Evolutionary conservation across 2,797 vertebrate genomes (phyloP).

Genomic region (Leuciscus waleckii): DNA sequence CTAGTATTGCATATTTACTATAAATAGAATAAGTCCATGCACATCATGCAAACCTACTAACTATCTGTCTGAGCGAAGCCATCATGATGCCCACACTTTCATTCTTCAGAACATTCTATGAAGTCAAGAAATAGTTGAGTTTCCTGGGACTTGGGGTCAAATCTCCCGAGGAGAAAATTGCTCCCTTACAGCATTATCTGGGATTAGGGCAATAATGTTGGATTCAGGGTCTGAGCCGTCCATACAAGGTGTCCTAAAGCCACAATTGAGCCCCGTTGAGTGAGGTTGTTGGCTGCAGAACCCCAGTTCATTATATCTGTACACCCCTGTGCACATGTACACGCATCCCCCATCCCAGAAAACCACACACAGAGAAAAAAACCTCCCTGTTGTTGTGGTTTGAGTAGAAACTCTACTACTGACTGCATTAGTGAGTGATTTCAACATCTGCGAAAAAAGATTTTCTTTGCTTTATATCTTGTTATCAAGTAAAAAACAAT

Average conservation of each 20-base stretch:
- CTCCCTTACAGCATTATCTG: constrained; percentile 84
- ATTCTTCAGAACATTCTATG: constrained; percentile 80
- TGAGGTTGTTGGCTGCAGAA: constrained; percentile 67
- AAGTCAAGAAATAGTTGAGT: constrained; percentile 82
- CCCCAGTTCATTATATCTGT: constrained; percentile 73
- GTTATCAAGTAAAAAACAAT: not conserved
- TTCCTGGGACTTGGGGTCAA: constrained; percentile 79
- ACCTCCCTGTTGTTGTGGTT: constrained; percentile 57
- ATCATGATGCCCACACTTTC: constrained; percentile 65
- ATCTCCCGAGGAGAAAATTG: constrained; percentile 86
- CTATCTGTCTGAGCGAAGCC: not conserved
- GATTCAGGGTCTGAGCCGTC: constrained; percentile 78
- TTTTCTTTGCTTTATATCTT: not conserved
- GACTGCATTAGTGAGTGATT: not conserved
- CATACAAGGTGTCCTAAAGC: constrained; percentile 76
- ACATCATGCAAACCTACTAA: not conserved
- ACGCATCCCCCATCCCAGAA: not conserved
- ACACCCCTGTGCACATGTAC: constrained; percentile 26
- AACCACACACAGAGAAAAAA: constrained; percentile 19
- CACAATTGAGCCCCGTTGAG: constrained; percentile 72
- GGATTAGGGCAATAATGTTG: constrained; percentile 84
- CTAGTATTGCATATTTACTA: not conserved
- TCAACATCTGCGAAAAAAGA: not conserved
- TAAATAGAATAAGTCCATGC: not conserved
- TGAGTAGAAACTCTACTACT: constrained; percentile 50